phyloP scores from a whole-genome alignment of 2,113 vertebrate genomes.

The Nymphicus hollandicus region DNA sequence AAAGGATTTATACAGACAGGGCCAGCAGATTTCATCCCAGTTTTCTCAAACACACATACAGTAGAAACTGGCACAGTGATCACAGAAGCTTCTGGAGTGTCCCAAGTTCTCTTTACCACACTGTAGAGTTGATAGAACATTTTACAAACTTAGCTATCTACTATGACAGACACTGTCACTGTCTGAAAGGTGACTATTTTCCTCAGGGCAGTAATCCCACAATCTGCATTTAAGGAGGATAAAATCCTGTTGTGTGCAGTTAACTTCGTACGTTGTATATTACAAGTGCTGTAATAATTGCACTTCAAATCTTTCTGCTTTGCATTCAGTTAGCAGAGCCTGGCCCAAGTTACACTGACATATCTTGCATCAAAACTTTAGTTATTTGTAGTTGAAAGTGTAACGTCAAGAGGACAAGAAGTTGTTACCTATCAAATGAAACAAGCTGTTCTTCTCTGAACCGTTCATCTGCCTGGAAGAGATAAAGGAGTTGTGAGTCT shows the following conservation, averaged over 20 bases:
- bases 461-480: conserved; percentile 82
- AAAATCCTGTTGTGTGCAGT: not conserved
- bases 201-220: not conserved
- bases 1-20: not conserved
- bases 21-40: not conserved
- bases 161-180: not conserved
- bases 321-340: not conserved
- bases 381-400: not conserved
- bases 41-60: not conserved
- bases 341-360: not conserved
- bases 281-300: not conserved
- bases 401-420: not conserved
- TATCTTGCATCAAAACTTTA: not conserved
- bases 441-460: conserved; percentile 90
- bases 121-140: not conserved
- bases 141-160: not conserved
- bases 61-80: not conserved
- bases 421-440: conserved; percentile 89
- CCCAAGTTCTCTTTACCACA: not conserved
- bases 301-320: not conserved
- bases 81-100: not conserved
- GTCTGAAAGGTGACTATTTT: not conserved
- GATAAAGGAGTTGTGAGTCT: not conserved
- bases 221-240: not conserved
- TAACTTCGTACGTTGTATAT: not conserved